These are phyloP conservation scores for Dromas ardeola DNA, from an alignment of 2,113 vertebrate species.

Conservation along the genomic window DNA sequence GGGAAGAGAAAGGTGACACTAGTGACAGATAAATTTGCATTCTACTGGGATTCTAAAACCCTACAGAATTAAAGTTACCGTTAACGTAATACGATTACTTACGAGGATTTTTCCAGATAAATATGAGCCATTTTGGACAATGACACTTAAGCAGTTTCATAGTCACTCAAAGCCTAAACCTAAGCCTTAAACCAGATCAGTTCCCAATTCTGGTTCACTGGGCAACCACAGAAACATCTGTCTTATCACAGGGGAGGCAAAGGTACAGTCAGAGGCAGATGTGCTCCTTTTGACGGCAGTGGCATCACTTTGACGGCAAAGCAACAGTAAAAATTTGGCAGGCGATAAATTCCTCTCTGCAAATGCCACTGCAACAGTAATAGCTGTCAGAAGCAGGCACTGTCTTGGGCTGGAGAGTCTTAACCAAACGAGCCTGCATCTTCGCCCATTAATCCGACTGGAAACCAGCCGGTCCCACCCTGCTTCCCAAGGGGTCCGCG, in stretches of 20 bases:
- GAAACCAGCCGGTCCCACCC: neutral
- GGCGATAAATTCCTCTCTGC: neutral
- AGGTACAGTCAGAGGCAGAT: neutral
- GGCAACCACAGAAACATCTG: neutral
- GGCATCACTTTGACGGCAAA: slow-evolving; percentile 61
- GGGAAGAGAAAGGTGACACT: neutral
- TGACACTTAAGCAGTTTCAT: neutral
- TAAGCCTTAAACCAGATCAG: neutral
- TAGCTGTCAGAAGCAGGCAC: neutral
- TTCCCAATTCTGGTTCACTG: neutral
- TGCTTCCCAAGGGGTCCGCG: neutral
- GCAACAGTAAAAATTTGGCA: slow-evolving; percentile 44
- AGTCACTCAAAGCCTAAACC: neutral
- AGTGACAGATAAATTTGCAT: neutral
- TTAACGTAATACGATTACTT: neutral
- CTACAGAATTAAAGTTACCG: neutral
- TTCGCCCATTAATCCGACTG: neutral
- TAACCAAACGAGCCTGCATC: neutral
- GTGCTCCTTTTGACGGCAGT: neutral
- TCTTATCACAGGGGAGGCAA: neutral
- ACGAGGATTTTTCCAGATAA: neutral
- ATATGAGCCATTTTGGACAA: neutral
- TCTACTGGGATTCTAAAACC: neutral
- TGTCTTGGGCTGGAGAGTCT: neutral
- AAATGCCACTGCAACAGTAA: neutral